Base-by-base conservation (phyloP, 2,888 invertebrate species). In the Euzetes globulus region DNA sequence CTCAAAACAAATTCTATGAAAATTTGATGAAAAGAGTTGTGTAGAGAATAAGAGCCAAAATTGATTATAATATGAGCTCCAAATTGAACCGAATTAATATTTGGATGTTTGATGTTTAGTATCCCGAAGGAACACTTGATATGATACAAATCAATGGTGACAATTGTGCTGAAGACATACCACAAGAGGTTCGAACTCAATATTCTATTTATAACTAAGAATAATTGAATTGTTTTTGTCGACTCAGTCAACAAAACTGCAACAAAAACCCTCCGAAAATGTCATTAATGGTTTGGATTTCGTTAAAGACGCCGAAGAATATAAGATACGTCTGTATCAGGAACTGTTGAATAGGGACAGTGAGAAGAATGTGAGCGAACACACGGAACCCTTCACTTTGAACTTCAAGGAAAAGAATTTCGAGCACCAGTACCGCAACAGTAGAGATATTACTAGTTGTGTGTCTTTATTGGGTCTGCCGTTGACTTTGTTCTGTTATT, bases 261-360 rank as follows among this genome's bases (percentile, higher is more conserved):
- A n/a, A 45, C 68, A 68, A 63, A 63, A 63, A n/a, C 47, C 19
- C 4, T 19, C 25, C 11, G 33, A 73, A 27, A 29, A 41, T 58
- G 13, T 47, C 55, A 74, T 65, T 60, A 29, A 22, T 47, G 47
- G 50, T n/a, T 41, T 37, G 22, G 47, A 19, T 15, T 65, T 68
- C 25, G 37, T 19, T 13, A 71, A 63, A 45, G 75, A 76, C 55
- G 33, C 68, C 65, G 90, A 91, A 82, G 90, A 91, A 82, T 90
- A 92, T 84, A 88, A 91, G 84, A 87, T 88, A 82, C 85, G 90
- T 81, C 86, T 94, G 80, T 86, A 90, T 80, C 90, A 91, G 82
- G 94, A 94, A 82, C 86, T 94, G 75, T 89, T 92, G 78, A 90
- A 89, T 82, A 87, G 92, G 81, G 91, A 93, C 83, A 90, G 90